Conservation (phyloP, 2,888 invertebrate genomes). For the Escarpia spicata region DNA sequence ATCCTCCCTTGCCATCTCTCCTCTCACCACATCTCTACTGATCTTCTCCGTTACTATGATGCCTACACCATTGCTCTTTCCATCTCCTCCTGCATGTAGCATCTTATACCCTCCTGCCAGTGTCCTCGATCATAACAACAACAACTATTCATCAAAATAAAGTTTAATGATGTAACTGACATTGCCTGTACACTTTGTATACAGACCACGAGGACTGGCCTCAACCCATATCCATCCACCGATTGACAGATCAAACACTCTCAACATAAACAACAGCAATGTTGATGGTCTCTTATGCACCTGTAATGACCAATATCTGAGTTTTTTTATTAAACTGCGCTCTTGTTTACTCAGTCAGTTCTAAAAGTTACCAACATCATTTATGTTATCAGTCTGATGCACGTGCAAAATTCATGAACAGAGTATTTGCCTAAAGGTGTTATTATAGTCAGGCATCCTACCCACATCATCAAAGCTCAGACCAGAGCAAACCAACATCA, state of each 20-base stretch:
- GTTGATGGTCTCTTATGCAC: neutral
- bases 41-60: too few relatives aligned
- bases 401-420: neutral
- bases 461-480: neutral
- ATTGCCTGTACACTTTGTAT: neutral
- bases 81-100: too few relatives aligned
- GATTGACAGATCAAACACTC: neutral
- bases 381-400: too few relatives aligned
- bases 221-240: neutral
- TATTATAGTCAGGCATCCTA: neutral
- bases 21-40: too few relatives aligned
- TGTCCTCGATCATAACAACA: too few relatives aligned
- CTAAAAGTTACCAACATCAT: neutral
- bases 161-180: neutral
- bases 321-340: neutral
- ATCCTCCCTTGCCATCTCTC: too few relatives aligned
- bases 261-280: neutral
- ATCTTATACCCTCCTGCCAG: too few relatives aligned
- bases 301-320: neutral
- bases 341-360: neutral
- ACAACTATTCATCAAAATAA: neutral
- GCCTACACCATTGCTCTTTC: too few relatives aligned
- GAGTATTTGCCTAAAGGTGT: neutral
- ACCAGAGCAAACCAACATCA: neutral
- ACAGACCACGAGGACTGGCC: neutral